Evolutionary conservation across 2,113 vertebrate genomes (phyloP).

Genomic region (Ochotona curzoniae): DNA sequence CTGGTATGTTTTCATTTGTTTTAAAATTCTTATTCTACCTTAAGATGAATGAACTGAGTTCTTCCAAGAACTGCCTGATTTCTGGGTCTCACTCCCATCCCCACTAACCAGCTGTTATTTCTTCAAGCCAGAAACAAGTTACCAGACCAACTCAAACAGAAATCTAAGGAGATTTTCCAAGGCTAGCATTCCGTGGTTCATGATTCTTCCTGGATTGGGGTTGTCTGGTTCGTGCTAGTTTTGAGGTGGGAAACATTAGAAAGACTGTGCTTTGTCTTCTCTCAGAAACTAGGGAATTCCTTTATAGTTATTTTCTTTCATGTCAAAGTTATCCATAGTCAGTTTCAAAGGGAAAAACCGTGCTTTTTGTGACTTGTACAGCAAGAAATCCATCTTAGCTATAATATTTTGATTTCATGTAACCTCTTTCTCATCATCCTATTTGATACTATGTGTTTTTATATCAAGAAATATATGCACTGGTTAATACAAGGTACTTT

Average conservation of each 20-base stretch:
- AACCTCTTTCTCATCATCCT: background rate
- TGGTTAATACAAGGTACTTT: background rate
- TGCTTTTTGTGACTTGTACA: constrained; percentile 16
- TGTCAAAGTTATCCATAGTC: background rate
- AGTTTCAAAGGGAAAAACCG: background rate
- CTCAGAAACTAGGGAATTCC: background rate
- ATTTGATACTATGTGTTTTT: constrained; percentile 7
- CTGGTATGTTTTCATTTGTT: background rate
- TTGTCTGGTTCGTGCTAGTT: background rate
- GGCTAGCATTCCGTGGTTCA: background rate
- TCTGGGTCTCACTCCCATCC: background rate
- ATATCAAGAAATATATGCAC: background rate
- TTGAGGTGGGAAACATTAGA: background rate
- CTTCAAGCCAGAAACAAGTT: background rate
- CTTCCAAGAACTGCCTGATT: background rate
- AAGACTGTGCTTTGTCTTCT: background rate
- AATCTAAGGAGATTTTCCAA: background rate
- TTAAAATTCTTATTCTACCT: background rate
- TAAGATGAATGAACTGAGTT: background rate
- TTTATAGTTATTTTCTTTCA: background rate
- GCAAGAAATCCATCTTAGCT: background rate
- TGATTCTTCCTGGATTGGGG: background rate
- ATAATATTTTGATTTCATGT: background rate
- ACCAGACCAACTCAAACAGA: background rate
- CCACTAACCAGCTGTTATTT: background rate